phyloP scores from a whole-genome alignment of 1,140 invertebrate genomes.

The Hycleus phaleratus region DNA sequence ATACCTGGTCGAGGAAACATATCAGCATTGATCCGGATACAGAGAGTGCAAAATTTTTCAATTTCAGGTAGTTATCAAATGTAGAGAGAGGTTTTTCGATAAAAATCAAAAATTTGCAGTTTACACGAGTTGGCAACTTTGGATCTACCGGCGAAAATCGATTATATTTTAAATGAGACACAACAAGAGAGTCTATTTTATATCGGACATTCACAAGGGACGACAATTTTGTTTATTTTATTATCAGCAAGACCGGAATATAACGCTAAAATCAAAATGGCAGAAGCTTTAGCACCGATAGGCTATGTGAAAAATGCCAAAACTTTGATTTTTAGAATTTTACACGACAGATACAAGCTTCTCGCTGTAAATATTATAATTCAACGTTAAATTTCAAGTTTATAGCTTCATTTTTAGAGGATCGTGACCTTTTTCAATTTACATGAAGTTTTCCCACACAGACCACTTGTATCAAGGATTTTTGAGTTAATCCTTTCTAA shows the following conservation, averaged over 20 bases:
- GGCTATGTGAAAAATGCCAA: constrained; percentile 60
- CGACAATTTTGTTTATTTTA: constrained; percentile 48
- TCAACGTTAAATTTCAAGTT: not conserved
- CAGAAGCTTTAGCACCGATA: constrained; percentile 66
- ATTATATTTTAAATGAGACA: constrained; percentile 44
- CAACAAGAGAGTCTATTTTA: constrained; percentile 47
- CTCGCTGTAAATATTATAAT: no score
- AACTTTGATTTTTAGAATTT: constrained; percentile 35
- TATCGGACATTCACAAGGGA: constrained; percentile 60
- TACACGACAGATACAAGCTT: no score
- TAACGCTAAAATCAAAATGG: constrained; percentile 45
- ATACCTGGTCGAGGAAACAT: constrained; percentile 51
- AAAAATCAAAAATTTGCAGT: constrained; percentile 38
- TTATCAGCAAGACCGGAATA: constrained; percentile 46
- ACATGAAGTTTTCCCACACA: no score
- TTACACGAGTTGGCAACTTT: constrained; percentile 28
- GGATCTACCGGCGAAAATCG: constrained; percentile 61
- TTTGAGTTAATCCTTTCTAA: no score
- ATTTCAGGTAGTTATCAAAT: constrained; percentile 56
- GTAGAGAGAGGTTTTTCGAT: constrained; percentile 2
- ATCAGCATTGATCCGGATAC: constrained; percentile 24
- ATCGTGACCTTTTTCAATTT: no score
- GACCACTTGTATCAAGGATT: no score
- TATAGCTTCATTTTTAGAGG: no score
- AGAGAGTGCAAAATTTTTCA: constrained; percentile 56